Conservation (phyloP, 2,888 invertebrate genomes). For the Nephrocerus scutellatus region DNA sequence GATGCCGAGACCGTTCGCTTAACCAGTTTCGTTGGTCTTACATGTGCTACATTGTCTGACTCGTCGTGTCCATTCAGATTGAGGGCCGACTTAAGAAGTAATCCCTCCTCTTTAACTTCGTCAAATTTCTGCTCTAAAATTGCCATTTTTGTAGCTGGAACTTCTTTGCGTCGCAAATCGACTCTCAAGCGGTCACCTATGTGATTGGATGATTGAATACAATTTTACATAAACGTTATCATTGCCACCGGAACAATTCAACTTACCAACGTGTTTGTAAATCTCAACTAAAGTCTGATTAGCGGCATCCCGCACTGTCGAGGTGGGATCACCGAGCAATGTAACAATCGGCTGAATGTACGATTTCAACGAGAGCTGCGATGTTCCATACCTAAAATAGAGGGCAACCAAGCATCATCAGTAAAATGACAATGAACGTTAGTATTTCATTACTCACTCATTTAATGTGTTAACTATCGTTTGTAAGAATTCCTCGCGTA, state of each 20-base stretch:
- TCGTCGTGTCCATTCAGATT: constrained; percentile 46
- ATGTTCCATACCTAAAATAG: constrained; percentile 70
- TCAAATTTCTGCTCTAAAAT: constrained; percentile 78
- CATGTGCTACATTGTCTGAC: constrained; percentile 43
- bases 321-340: constrained; percentile 78
- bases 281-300: constrained; percentile 79
- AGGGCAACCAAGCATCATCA: not conserved
- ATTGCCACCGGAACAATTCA: not conserved
- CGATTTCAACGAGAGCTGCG: constrained; percentile 71
- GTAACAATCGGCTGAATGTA: constrained; percentile 77
- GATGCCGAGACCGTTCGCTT: constrained; percentile 47
- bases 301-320: constrained; percentile 81
- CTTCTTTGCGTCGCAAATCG: constrained; percentile 73
- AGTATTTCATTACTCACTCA: constrained; percentile 58
- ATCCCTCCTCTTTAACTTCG: constrained; percentile 71
- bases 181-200: constrained; percentile 68
- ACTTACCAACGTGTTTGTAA: constrained; percentile 79
- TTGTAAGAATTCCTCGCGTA: constrained; percentile 79
- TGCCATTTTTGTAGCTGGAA: constrained; percentile 65
- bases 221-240: not conserved
- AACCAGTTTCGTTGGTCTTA: constrained; percentile 48
- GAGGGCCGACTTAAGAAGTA: constrained; percentile 66
- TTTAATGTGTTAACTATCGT: constrained; percentile 76
- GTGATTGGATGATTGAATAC: not conserved
- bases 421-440: no score